Percentiles rank a stretch among this genome's conserved stretches.
phyloP scores from a whole-genome alignment of 1,140 invertebrate genomes.

The Theocolax elegans region DNA sequence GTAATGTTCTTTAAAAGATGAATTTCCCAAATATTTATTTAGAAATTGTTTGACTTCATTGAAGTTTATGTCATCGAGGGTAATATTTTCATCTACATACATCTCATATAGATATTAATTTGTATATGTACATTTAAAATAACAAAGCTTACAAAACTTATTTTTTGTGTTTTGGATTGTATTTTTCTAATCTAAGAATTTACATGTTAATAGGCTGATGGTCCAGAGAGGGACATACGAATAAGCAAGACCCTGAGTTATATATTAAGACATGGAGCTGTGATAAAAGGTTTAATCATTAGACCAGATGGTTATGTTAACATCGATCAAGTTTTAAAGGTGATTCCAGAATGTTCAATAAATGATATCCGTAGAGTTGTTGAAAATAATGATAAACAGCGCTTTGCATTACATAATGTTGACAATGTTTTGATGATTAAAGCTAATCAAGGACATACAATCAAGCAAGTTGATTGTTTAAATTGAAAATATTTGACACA shows the following conservation, averaged over 20 bases:
- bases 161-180: too few relatives aligned
- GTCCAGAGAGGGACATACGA: too few relatives aligned
- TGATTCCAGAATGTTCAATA: constrained; percentile 63
- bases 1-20: too few relatives aligned
- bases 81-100: too few relatives aligned
- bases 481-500: constrained; percentile 65
- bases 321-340: constrained; percentile 72
- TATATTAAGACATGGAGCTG: constrained; percentile 77
- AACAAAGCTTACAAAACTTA: too few relatives aligned
- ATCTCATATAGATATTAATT: too few relatives aligned
- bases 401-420: constrained; percentile 70
- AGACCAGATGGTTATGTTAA: constrained; percentile 74
- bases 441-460: constrained; percentile 83
- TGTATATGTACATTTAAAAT: too few relatives aligned
- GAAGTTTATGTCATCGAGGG: too few relatives aligned
- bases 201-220: too few relatives aligned
- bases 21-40: too few relatives aligned
- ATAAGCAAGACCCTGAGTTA: constrained; percentile 78
- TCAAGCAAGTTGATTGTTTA: constrained; percentile 66
- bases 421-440: constrained; percentile 72
- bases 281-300: constrained; percentile 72
- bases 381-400: constrained; percentile 73
- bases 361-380: constrained; percentile 74
- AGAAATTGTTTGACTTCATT: too few relatives aligned
- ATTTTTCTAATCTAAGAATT: too few relatives aligned